Conservation (phyloP, 2,113 vertebrate species). For the Todiramphus saurophagus region DNA sequence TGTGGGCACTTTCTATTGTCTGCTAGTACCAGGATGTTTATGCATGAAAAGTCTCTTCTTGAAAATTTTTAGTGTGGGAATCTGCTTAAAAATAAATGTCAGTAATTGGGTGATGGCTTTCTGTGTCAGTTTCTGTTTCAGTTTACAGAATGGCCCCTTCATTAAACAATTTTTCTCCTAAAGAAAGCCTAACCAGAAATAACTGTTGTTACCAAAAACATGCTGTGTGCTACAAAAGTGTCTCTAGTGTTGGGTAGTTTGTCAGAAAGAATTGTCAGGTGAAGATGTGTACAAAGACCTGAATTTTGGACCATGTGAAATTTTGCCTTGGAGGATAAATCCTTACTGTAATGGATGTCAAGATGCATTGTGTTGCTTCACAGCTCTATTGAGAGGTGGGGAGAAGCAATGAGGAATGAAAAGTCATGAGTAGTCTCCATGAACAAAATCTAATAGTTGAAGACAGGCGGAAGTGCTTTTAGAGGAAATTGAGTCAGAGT, state of each 20-base stretch:
- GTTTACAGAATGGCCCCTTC: background rate
- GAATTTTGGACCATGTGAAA: background rate
- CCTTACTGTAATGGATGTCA: background rate
- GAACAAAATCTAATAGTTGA: background rate
- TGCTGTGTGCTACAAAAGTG: too few species aligned
- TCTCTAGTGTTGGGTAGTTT: background rate
- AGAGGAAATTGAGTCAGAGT: background rate
- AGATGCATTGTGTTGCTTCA: background rate
- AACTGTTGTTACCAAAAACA: background rate
- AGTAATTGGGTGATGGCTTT: background rate
- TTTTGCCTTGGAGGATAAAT: background rate
- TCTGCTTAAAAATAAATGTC: background rate
- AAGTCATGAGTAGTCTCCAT: background rate
- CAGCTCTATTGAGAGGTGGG: background rate
- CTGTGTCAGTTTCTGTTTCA: background rate
- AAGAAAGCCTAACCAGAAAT: background rate
- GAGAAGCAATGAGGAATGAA: background rate
- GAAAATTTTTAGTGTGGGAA: background rate
- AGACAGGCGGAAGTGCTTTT: background rate
- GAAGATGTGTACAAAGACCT: background rate
- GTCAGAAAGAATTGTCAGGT: background rate
- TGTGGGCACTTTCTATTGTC: background rate
- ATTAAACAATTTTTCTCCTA: background rate
- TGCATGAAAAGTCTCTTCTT: background rate
- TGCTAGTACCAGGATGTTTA: background rate